phyloP scores from a whole-genome alignment of 2,797 vertebrate genomes.

The Anas flavirostris region DNA sequence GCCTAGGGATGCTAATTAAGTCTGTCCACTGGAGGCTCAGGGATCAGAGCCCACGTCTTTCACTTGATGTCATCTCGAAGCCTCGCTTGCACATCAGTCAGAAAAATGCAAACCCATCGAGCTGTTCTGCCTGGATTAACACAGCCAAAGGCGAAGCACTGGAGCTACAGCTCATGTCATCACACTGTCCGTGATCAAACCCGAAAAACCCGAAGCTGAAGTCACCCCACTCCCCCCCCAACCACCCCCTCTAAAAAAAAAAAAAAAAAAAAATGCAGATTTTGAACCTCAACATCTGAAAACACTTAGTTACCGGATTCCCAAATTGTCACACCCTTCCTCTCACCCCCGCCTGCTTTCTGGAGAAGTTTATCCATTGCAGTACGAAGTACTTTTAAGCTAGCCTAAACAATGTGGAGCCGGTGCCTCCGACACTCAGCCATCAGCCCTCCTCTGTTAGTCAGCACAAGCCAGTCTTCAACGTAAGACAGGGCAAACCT shows the following conservation, averaged over 20 bases:
- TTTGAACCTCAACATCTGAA: conserved; percentile 25
- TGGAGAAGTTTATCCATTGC: not conserved
- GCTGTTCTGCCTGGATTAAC: not conserved
- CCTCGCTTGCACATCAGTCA: not conserved
- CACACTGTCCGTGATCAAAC: not conserved
- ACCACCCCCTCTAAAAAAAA: too few relatives aligned
- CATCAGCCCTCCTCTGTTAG: not conserved
- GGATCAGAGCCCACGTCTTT: not conserved
- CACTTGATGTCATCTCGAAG: not conserved
- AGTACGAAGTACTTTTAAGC: not conserved
- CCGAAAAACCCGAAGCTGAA: not conserved
- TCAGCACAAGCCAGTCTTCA: not conserved
- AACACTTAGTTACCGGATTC: not conserved
- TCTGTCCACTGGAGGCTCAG: not conserved
- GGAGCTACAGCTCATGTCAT: not conserved
- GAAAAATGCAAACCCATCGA: not conserved
- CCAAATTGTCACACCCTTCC: not conserved
- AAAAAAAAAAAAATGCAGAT: rapidly evolving
- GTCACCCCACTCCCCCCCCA: not conserved
- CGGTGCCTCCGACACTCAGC: not conserved
- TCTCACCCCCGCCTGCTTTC: not conserved
- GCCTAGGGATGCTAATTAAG: conserved; percentile 28
- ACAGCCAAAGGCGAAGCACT: not conserved
- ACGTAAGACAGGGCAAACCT: not conserved
- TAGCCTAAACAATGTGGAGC: not conserved